phyloP scores from a whole-genome alignment of 2,888 invertebrate genomes.

The Dermolepida albohirtum region DNA sequence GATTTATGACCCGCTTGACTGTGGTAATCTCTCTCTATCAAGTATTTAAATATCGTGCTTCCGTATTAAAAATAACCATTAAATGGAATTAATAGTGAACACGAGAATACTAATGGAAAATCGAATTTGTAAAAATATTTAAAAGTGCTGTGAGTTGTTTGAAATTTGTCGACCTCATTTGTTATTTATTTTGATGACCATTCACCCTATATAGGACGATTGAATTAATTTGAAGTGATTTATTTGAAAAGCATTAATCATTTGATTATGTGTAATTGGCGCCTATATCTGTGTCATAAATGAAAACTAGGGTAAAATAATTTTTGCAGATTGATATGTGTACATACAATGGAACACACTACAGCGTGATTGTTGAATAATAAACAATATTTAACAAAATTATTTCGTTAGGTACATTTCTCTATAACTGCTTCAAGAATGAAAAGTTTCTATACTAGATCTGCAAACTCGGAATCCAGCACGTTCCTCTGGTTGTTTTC shows the following conservation, averaged over 20 bases:
- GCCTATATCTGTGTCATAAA: slow-evolving; percentile 4
- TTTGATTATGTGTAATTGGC: slow-evolving; percentile 23
- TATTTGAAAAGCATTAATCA: slow-evolving; percentile 28
- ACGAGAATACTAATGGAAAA: not conserved
- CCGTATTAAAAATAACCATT: slow-evolving; percentile 1
- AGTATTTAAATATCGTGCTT: slow-evolving; percentile 20
- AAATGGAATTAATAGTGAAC: not conserved
- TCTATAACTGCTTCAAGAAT: too few species aligned
- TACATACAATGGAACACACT: too few species aligned
- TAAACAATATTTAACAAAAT: too few species aligned
- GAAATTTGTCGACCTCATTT: not conserved
- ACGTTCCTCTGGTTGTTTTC: too few species aligned
- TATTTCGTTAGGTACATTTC: too few species aligned
- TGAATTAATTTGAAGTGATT: slow-evolving; percentile 18
- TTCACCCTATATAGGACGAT: slow-evolving; percentile 8
- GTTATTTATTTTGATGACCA: slow-evolving; percentile 1
- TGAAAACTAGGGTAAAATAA: too few species aligned
- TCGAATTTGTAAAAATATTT: not conserved
- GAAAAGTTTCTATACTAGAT: too few species aligned
- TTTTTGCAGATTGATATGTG: too few species aligned
- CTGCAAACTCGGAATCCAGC: too few species aligned
- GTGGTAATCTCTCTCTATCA: slow-evolving; percentile 19
- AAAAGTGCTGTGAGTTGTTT: not conserved
- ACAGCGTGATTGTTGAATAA: too few species aligned
- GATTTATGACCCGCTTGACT: slow-evolving; percentile 29